Evolutionary conservation across 2,797 vertebrate species (phyloP).

Genomic region (Leptoclinus maculatus): DNA sequence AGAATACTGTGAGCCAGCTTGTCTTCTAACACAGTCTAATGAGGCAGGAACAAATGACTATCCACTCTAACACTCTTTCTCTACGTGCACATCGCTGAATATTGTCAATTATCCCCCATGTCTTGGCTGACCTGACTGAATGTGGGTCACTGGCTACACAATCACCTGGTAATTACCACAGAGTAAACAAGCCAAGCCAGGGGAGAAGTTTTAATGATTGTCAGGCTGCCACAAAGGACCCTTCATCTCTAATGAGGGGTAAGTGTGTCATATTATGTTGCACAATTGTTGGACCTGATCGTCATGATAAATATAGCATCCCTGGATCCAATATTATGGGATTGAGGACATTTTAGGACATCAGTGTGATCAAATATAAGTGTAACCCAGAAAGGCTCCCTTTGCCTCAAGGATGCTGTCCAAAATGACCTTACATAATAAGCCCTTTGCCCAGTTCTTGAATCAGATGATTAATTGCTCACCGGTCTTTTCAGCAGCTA

Average conservation of each 20-base stretch:
- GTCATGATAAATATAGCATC: slow-evolving; percentile 83
- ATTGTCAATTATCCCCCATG: slow-evolving; percentile 81
- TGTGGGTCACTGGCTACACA: slow-evolving; percentile 84
- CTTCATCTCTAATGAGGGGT: slow-evolving; percentile 88
- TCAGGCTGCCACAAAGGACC: slow-evolving; percentile 85
- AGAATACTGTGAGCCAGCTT: slow-evolving; percentile 77
- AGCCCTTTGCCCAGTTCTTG: slow-evolving; percentile 75
- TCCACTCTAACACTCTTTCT: slow-evolving; percentile 76
- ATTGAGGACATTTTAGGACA: slow-evolving; percentile 58
- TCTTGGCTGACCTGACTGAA: slow-evolving; percentile 80
- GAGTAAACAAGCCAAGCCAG: slow-evolving; percentile 84
- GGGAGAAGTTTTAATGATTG: slow-evolving; percentile 86
- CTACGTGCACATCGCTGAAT: slow-evolving; percentile 82
- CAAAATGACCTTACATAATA: slow-evolving; percentile 81
- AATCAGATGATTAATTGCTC: slow-evolving; percentile 80
- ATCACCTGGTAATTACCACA: slow-evolving; percentile 85
- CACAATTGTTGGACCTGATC: slow-evolving; percentile 77
- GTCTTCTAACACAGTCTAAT: slow-evolving; percentile 83
- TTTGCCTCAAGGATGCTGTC: slow-evolving; percentile 64
- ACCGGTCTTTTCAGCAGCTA: slow-evolving; percentile 77
- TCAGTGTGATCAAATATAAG: slow-evolving; percentile 68
- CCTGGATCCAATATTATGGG: slow-evolving; percentile 72
- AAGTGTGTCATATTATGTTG: slow-evolving; percentile 86
- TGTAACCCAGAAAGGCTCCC: slow-evolving; percentile 74
- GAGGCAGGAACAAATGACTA: slow-evolving; percentile 80